A percentile compares a stretch with the other conserved stretches of the same genome.
Evolutionary conservation across 2,888 invertebrate genomes (phyloP).

Genomic region (Dryobotodes eremita): DNA sequence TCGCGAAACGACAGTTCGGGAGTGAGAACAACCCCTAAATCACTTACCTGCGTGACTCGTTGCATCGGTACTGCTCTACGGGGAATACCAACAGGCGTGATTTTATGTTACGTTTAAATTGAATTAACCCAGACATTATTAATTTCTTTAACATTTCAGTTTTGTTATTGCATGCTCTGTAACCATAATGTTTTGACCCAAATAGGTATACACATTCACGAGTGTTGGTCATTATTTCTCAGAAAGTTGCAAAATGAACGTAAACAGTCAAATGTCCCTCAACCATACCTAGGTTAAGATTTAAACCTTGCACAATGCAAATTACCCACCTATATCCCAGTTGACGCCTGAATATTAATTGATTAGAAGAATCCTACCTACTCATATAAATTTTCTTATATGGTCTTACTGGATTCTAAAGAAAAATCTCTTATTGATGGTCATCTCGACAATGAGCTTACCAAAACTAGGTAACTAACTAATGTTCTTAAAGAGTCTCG

Average conservation of each 20-base stretch:
- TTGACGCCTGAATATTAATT: not conserved
- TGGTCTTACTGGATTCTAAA: not conserved
- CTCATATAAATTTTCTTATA: not conserved
- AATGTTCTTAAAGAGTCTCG: not conserved
- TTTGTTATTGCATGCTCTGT: constrained; percentile 9
- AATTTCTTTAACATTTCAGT: not conserved
- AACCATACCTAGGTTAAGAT: not conserved
- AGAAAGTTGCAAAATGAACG: not conserved
- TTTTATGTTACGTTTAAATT: not conserved
- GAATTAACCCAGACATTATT: not conserved
- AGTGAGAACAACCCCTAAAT: no score
- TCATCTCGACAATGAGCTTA: not conserved
- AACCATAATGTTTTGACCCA: not conserved
- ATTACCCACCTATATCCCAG: not conserved
- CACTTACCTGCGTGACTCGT: no score
- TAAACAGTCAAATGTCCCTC: no score
- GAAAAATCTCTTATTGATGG: not conserved
- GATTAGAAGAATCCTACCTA: not conserved
- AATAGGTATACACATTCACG: not conserved
- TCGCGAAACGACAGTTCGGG: no score
- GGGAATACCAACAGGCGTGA: not conserved
- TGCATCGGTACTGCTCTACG: no score
- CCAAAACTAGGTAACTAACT: not conserved
- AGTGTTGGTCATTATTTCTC: constrained; percentile 9
- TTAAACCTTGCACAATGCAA: not conserved